Base-by-base conservation (phyloP, 2,113 vertebrate species). In the Carassius auratus region DNA sequence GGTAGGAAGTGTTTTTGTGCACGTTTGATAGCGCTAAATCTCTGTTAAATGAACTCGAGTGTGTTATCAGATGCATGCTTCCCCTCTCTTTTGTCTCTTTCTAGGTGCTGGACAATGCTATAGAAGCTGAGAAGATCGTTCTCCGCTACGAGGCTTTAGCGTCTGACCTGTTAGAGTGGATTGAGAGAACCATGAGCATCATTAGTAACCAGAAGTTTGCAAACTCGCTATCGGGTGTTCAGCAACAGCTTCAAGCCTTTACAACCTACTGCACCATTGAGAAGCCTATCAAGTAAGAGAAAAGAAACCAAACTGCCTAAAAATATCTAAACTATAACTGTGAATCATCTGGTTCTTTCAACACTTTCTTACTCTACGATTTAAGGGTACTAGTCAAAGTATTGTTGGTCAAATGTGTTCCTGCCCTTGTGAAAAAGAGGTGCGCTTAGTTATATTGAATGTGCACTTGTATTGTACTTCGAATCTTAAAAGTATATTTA, bases 191-290 rank as follows among this genome's bases (percentile, higher is more conserved):
- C 57, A 94, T 98, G 23, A 80, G 93, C 2, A 91, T 97, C 90
- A 97, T 99, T 91, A 93, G 95, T 93, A 97, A 96, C 92, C 98
- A 98, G 93, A 98, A 97, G 92, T 99, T 99, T 26, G 97, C 97
- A 91, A 99, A 99, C 93, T 99, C 98, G 0, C 76, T 99, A 82
- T 92, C 92, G 0, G 98, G 98, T 0, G 98, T 99, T 5, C 98
- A 99, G 89, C 98, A 98, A 91, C 98, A 99, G 91, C 96, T 99
- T 0, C 98, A 98, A 87, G 96, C 97, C 15, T 99, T 99, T 89
- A 99, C 97, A 0, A 96, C 96, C 86, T 99, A 98, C 92, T 99
- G 97, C 93, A 98, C 97, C 3, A 93, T 97, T 69, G 97, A 99
- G 92, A 99, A 99, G 38, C 98, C 98, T 0, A 94, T 96, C 92